These are phyloP conservation scores for Aquatica leii DNA, from an alignment of 2,888 invertebrate species.

Conservation along the genomic window DNA sequence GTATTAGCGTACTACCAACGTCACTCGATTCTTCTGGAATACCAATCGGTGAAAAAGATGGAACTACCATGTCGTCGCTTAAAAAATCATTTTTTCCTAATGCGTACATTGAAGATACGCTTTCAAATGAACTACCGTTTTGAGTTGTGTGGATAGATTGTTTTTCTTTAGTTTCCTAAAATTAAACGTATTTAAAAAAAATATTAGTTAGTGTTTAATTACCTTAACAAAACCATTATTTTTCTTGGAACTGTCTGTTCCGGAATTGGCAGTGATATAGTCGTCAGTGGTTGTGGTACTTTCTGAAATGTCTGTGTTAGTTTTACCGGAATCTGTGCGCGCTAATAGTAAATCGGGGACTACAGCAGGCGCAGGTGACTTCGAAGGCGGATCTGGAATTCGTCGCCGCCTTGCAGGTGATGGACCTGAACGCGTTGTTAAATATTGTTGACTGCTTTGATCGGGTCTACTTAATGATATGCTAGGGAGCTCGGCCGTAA, in stretches of 20 bases:
- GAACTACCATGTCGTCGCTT: conserved; percentile 70
- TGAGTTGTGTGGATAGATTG: conserved; percentile 52
- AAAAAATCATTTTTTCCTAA: conserved; percentile 76
- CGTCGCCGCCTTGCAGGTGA: conserved; percentile 45
- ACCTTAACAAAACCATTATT: conserved; percentile 69
- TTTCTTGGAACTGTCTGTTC: conserved; percentile 71
- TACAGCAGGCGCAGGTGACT: conserved; percentile 55
- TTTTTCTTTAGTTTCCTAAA: conserved; percentile 25
- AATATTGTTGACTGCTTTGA: conserved; percentile 44
- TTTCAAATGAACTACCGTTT: conserved; percentile 88
- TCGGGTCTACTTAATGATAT: conserved; percentile 42
- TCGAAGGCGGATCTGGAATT: conserved; percentile 45
- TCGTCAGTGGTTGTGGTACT: conserved; percentile 87
- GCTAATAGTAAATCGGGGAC: conserved; percentile 65
- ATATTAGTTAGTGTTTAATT: conserved; percentile 52
- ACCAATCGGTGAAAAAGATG: conserved; percentile 69
- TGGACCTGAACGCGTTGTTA: conserved; percentile 42
- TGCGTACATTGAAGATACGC: conserved; percentile 83
- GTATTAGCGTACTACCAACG: conserved; percentile 56
- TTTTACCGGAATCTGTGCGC: conserved; percentile 76
- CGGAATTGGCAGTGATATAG: conserved; percentile 86
- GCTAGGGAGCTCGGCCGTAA: conserved; percentile 40
- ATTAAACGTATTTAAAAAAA: neutral
- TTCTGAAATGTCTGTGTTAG: conserved; percentile 84
- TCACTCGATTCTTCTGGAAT: conserved; percentile 63